Evolutionary conservation across 2,888 invertebrate species (phyloP).

Genomic region (Erebia aethiops): DNA sequence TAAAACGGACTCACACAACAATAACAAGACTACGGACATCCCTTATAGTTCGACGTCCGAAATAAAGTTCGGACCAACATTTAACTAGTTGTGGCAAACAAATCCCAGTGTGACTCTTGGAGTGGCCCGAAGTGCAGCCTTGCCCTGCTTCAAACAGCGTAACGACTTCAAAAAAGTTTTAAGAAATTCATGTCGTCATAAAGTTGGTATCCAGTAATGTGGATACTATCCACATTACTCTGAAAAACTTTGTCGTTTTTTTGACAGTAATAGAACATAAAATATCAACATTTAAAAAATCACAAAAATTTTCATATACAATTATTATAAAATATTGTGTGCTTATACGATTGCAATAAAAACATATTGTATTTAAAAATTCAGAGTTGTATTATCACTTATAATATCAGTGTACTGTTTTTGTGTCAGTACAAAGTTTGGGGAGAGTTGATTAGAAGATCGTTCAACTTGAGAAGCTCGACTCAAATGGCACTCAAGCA

Average conservation of each 20-base stretch:
- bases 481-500: not conserved
- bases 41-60: conserved; percentile 64
- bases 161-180: conserved; percentile 57
- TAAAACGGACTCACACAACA: conserved; percentile 58
- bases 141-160: conserved; percentile 44
- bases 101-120: conserved; percentile 66
- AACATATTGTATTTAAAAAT: no score
- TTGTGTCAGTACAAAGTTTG: conserved; percentile 31
- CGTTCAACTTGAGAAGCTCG: conserved; percentile 12
- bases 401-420: not conserved
- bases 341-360: no score
- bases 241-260: conserved; percentile 29
- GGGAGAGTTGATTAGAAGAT: conserved; percentile 12
- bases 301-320: no score
- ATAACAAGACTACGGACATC: conserved; percentile 66
- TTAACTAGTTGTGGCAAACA: conserved; percentile 79
- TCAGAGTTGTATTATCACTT: no score
- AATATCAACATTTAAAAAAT: not conserved
- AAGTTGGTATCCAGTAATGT: conserved; percentile 39
- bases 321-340: no score
- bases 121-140: conserved; percentile 61
- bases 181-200: conserved; percentile 38
- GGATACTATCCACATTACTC: conserved; percentile 32
- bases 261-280: not conserved
- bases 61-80: conserved; percentile 76